A percentile compares a stretch with the other conserved stretches of the same genome.
Conservation (phyloP, 2,797 vertebrate species). For the Chelon auratus region DNA sequence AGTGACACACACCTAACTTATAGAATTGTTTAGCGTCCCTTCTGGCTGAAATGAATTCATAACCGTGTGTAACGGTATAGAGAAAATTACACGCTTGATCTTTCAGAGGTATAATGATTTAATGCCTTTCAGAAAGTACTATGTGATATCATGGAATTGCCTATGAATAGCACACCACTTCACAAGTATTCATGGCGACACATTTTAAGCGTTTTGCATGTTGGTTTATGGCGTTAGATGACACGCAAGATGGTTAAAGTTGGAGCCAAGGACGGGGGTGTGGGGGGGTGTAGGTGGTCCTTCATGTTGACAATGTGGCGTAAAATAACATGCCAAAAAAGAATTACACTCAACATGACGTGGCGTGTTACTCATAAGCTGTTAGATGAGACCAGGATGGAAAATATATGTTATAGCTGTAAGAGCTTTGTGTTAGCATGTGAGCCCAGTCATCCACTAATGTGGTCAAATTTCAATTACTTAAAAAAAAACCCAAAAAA, state of each 20-base stretch:
- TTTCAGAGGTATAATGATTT: conserved; percentile 10
- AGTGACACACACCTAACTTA: conserved; percentile 32
- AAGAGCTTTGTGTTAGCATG: neutral
- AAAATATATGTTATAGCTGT: neutral
- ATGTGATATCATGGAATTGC: neutral
- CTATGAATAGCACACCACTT: no score
- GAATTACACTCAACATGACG: no score
- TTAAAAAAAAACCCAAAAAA: neutral
- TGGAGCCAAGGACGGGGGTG: no score
- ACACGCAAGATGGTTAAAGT: no score
- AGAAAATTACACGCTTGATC: conserved; percentile 1
- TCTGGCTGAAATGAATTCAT: conserved; percentile 11
- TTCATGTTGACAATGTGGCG: no score
- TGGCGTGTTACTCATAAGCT: no score
- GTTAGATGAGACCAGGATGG: no score
- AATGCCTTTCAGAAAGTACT: neutral
- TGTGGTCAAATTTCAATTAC: conserved; percentile 7
- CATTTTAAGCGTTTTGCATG: no score
- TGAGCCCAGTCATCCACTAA: neutral
- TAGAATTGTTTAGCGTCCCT: conserved; percentile 30
- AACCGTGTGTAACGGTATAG: neutral
- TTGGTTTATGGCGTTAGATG: no score
- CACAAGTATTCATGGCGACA: no score
- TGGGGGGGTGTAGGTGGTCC: no score
- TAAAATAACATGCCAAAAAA: no score